Evolutionary conservation across 2,888 invertebrate species (phyloP).

Genomic region (Cryptophagus acutangulus): DNA sequence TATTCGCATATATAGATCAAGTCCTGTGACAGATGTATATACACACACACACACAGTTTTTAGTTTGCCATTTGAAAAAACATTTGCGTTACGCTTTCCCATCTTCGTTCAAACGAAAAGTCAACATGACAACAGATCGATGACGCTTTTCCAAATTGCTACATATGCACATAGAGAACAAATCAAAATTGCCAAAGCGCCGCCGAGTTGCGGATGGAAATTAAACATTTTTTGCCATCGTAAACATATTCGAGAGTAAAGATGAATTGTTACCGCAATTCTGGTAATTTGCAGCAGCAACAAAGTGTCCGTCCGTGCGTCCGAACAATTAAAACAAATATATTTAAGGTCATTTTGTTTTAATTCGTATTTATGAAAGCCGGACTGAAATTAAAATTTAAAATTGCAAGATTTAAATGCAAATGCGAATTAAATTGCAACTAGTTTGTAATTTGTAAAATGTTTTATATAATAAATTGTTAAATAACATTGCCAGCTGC

Average conservation of each 20-base stretch:
- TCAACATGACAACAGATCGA: constrained; percentile 4
- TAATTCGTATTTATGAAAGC: constrained; percentile 37
- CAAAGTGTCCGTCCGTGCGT: constrained; percentile 25
- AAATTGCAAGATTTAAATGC: constrained; percentile 27
- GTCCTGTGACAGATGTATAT: constrained; percentile 5
- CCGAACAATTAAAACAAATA: constrained; percentile 29
- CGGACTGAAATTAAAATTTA: constrained; percentile 29
- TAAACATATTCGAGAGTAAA: too few relatives aligned
- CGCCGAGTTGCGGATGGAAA: too few relatives aligned
- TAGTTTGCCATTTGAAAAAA: constrained; percentile 6
- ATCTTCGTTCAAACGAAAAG: constrained; percentile 7
- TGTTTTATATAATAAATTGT: constrained; percentile 30
- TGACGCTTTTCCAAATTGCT: constrained; percentile 2
- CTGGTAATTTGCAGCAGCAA: constrained; percentile 28
- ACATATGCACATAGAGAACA: neutral
- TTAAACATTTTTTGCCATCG: too few relatives aligned
- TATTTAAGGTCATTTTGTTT: constrained; percentile 25
- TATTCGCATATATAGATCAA: constrained; percentile 6
- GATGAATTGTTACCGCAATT: too few relatives aligned
- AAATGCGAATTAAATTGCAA: constrained; percentile 34
- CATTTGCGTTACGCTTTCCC: neutral
- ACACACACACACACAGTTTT: constrained; percentile 5
- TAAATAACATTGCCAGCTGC: constrained; percentile 12
- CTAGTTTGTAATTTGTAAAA: constrained; percentile 32
- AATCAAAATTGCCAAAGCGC: too few relatives aligned